Percentiles rank a stretch among this genome's conserved stretches.
These are phyloP conservation scores for Genyomyrus donnyi DNA, from an alignment of 2,113 vertebrate species.

Conservation along the genomic window DNA sequence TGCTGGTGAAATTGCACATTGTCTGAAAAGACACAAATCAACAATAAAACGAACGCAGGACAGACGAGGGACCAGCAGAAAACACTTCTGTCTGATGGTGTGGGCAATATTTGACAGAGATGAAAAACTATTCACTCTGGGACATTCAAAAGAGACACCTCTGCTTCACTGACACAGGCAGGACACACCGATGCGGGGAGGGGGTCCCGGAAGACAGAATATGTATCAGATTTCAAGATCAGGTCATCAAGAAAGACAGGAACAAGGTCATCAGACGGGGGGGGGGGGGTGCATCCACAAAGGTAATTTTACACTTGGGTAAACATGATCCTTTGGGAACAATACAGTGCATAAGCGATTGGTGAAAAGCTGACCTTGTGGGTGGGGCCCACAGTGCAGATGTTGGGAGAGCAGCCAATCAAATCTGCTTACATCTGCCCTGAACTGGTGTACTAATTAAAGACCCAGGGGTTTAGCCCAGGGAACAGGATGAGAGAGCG, in stretches of 20 bases:
- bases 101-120: neutral
- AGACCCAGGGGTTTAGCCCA: neutral
- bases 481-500: neutral
- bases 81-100: neutral
- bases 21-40: neutral
- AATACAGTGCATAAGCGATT: neutral
- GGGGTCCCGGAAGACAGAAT: neutral
- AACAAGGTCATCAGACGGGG: neutral
- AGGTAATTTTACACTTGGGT: neutral
- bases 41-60: neutral
- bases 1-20: neutral
- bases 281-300: neutral
- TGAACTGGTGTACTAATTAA: slow-evolving; percentile 28
- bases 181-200: neutral
- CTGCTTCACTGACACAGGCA: neutral
- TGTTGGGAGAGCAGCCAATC: slow-evolving; percentile 15
- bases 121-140: neutral
- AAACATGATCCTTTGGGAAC: neutral
- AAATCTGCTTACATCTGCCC: slow-evolving; percentile 16
- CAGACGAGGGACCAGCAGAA: neutral
- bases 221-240: neutral
- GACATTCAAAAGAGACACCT: neutral
- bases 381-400: neutral
- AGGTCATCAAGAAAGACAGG: neutral
- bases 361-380: neutral